These are phyloP conservation scores for Hydrocynus forskahlii DNA, from an alignment of 2,797 vertebrate species.

Conservation along the genomic window DNA sequence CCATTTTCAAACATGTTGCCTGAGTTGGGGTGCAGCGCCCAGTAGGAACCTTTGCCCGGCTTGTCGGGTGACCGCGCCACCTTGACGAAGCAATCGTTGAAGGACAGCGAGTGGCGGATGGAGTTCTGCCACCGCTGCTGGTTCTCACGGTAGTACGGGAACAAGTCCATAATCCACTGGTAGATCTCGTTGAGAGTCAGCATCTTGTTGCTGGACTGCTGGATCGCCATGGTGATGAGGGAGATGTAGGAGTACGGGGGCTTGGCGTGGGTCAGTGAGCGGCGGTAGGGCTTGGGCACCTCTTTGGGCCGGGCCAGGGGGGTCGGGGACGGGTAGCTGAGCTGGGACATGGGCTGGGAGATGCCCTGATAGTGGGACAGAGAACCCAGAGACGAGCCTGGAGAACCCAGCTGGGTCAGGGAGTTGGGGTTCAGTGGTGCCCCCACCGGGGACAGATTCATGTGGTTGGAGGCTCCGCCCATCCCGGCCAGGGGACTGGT, in stretches of 20 bases:
- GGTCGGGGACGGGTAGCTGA: slow-evolving; percentile 74
- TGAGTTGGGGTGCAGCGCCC: slow-evolving; percentile 89
- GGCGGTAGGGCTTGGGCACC: slow-evolving; percentile 83
- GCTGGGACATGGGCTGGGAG: slow-evolving; percentile 79
- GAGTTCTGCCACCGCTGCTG: slow-evolving; percentile 94
- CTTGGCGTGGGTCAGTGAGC: slow-evolving; percentile 89
- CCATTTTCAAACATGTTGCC: slow-evolving; percentile 95
- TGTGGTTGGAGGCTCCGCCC: slow-evolving; percentile 74
- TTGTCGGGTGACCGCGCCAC: slow-evolving; percentile 90
- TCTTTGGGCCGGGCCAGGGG: slow-evolving; percentile 78
- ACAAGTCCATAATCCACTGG: slow-evolving; percentile 95
- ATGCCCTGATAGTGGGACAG: slow-evolving; percentile 84
- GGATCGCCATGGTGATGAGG: slow-evolving; percentile 93
- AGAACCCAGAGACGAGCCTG: slow-evolving; percentile 72
- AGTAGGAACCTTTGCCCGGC: slow-evolving; percentile 91
- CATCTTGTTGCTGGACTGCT: slow-evolving; percentile 91
- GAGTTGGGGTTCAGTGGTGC: slow-evolving; percentile 74
- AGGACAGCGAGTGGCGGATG: slow-evolving; percentile 91
- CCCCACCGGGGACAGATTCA: slow-evolving; percentile 78
- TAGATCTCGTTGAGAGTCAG: slow-evolving; percentile 92
- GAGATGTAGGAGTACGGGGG: slow-evolving; percentile 92
- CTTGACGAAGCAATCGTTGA: slow-evolving; percentile 93
- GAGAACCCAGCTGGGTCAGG: slow-evolving; percentile 75
- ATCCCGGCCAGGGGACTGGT: slow-evolving; percentile 72
- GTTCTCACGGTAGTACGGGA: slow-evolving; percentile 91